A percentile compares a stretch with the other conserved stretches of the same genome.
These are phyloP conservation scores for Limnephilus rhombicus DNA, from an alignment of 2,888 invertebrate species.

Conservation along the genomic window DNA sequence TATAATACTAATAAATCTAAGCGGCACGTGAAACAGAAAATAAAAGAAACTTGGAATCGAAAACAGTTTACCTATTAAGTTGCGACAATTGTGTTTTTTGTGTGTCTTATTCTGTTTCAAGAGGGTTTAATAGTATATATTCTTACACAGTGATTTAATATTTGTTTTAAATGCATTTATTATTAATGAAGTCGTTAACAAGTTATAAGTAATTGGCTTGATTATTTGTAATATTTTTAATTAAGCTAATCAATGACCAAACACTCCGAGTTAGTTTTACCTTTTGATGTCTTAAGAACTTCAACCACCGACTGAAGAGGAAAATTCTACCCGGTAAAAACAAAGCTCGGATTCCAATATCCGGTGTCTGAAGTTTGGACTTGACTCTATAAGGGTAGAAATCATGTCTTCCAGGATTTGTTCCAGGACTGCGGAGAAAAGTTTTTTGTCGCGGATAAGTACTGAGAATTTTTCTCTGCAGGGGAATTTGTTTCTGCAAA, in stretches of 20 bases:
- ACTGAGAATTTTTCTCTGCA: not conserved
- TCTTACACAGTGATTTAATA: too few relatives aligned
- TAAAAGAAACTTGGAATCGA: too few relatives aligned
- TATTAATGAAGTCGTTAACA: too few relatives aligned
- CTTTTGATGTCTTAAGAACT: not conserved
- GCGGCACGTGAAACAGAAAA: too few relatives aligned
- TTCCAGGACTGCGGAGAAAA: not conserved
- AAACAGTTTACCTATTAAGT: too few relatives aligned
- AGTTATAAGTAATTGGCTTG: too few relatives aligned
- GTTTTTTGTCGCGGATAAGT: not conserved
- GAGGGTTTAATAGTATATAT: too few relatives aligned
- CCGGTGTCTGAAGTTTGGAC: not conserved
- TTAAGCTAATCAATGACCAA: not conserved
- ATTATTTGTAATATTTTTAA: too few relatives aligned
- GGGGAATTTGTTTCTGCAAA: not conserved
- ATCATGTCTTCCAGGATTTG: slow-evolving; percentile 9
- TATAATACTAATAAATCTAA: too few relatives aligned
- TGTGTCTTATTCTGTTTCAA: too few relatives aligned
- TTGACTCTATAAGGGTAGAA: not conserved
- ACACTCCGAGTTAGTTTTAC: not conserved
- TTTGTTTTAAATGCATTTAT: too few relatives aligned
- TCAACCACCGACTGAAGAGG: not conserved
- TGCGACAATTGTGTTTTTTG: too few relatives aligned
- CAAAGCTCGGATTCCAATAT: slow-evolving; percentile 3
- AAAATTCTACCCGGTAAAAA: not conserved